Evolutionary conservation across 2,113 vertebrate genomes (phyloP).

Genomic region (Lycaon pictus): DNA sequence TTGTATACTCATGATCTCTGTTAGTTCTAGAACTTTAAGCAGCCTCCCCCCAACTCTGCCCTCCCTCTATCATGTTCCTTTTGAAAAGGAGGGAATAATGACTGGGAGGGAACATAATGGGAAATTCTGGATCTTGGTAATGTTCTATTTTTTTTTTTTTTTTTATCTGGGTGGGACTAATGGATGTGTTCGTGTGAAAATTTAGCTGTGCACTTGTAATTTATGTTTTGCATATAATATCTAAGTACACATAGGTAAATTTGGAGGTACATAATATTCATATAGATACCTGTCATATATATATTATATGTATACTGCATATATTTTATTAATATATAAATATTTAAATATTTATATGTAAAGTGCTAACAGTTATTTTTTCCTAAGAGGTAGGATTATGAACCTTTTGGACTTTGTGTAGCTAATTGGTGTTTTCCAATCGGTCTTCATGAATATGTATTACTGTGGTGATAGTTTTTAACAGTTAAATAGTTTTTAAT

Average conservation of each 20-base stretch:
- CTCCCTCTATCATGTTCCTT: neutral
- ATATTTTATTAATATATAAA: neutral
- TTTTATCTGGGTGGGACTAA: neutral
- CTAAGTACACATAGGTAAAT: neutral
- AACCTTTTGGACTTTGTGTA: slow-evolving; percentile 47
- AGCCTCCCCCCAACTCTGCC: neutral
- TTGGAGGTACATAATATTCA: neutral
- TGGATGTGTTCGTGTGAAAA: neutral
- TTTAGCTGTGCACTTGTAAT: neutral
- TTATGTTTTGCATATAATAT: neutral
- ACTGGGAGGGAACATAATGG: neutral
- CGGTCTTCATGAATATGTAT: slow-evolving; percentile 21
- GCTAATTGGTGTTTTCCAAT: slow-evolving; percentile 1
- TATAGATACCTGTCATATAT: neutral
- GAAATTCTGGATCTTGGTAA: neutral
- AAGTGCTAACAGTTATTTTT: neutral
- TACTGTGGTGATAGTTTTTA: slow-evolving; percentile 8
- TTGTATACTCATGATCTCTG: neutral
- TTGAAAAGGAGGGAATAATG: neutral
- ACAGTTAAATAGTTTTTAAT: neutral
- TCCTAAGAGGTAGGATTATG: neutral
- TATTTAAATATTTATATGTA: neutral
- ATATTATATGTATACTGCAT: neutral
- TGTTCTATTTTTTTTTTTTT: neutral
- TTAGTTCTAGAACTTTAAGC: neutral